Evolutionary conservation across 2,888 invertebrate species (phyloP).

Genomic region (Rhimphoctona megacephalus): DNA sequence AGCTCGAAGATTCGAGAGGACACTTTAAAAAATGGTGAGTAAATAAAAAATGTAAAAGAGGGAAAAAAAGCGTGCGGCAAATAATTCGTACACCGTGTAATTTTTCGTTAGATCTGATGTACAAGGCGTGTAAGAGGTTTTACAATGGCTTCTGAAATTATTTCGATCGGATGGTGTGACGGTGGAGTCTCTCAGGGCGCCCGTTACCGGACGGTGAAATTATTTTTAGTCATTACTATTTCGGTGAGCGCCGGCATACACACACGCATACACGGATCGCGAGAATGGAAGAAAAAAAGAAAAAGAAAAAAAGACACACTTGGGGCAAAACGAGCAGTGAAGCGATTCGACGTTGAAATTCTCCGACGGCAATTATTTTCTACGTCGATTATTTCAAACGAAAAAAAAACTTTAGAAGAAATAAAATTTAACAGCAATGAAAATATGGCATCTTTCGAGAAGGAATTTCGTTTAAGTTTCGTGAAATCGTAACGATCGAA

Average conservation of each 20-base stretch:
- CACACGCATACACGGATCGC: conserved; percentile 1
- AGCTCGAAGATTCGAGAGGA: neutral
- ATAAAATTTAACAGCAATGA: neutral
- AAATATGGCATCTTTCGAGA: conserved; percentile 26
- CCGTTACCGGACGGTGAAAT: conserved; percentile 49
- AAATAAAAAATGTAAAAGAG: neutral
- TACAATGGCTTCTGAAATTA: conserved; percentile 78
- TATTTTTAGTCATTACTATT: conserved; percentile 72
- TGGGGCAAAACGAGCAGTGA: conserved; percentile 41
- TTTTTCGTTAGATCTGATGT: conserved; percentile 19
- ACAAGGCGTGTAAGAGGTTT: conserved; percentile 40
- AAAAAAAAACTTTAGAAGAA: conserved; percentile 1
- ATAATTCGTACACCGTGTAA: neutral
- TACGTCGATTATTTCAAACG: conserved; percentile 32
- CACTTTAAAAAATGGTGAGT: neutral
- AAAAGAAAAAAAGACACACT: conserved; percentile 12
- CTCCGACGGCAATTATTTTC: conserved; percentile 35
- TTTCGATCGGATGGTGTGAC: conserved; percentile 78
- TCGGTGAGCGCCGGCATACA: conserved; percentile 61
- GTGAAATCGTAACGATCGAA: conserved; percentile 33
- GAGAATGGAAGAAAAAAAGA: conserved; percentile 15
- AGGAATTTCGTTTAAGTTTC: conserved; percentile 45
- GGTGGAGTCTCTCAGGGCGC: conserved; percentile 67
- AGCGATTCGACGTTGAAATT: conserved; percentile 56
- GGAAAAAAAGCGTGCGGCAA: neutral